These are phyloP conservation scores for Rhysida immarginata DNA, from an alignment of 1,140 invertebrate genomes.

Conservation along the genomic window DNA sequence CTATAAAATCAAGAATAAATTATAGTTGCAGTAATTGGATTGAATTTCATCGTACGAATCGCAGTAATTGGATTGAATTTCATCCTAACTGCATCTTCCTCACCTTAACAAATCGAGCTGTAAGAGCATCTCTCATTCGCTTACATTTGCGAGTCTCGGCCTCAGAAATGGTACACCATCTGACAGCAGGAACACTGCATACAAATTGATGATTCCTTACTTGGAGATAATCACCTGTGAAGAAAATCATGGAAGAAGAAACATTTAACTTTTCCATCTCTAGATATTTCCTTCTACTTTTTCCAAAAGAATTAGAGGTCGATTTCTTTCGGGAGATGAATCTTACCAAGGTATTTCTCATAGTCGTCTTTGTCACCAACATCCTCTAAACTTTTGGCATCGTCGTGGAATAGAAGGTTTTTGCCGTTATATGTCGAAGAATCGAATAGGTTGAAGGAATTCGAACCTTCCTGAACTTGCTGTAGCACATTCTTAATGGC, in stretches of 20 bases:
- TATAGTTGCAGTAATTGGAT: no score
- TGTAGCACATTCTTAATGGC: slow-evolving; percentile 18
- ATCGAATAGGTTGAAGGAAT: slow-evolving; percentile 6
- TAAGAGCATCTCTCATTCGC: neutral
- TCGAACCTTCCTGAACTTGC: neutral
- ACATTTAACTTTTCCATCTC: no score
- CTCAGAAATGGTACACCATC: slow-evolving; percentile 7
- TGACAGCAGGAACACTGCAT: slow-evolving; percentile 14
- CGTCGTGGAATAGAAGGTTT: slow-evolving; percentile 5
- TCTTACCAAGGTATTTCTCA: neutral
- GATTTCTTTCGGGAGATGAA: no score
- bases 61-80: no score
- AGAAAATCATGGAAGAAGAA: no score
- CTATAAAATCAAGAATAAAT: slow-evolving; percentile 30
- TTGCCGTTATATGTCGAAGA: slow-evolving; percentile 4
- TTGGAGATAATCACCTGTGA: no score
- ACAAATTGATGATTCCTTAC: neutral
- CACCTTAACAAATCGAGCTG: slow-evolving; percentile 3
- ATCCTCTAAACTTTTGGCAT: neutral
- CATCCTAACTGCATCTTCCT: no score
- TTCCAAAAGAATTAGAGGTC: no score
- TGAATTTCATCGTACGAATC: no score
- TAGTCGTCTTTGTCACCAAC: slow-evolving; percentile 3
- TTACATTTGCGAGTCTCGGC: slow-evolving; percentile 2
- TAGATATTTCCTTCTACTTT: no score